These are phyloP conservation scores for Neosilurus hyrtlii DNA, from an alignment of 2,797 vertebrate genomes.

Conservation along the genomic window DNA sequence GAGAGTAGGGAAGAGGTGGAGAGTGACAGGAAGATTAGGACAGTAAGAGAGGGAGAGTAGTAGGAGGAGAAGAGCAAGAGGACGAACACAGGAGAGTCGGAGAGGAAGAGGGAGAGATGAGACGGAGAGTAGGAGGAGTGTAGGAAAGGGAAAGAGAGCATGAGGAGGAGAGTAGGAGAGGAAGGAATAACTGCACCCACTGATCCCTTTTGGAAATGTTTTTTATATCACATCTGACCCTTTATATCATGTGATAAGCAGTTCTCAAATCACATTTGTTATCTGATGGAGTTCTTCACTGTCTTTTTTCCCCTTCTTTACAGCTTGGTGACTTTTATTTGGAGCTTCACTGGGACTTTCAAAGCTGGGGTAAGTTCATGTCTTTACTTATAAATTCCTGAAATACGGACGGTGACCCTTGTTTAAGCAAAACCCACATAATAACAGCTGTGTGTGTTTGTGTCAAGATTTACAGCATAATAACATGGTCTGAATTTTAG, in stretches of 20 bases:
- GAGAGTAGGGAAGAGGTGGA: background rate
- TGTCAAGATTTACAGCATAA: slow-evolving; percentile 2
- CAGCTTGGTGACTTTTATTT: slow-evolving; percentile 98
- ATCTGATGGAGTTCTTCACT: background rate
- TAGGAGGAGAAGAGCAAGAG: background rate
- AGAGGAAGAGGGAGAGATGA: background rate
- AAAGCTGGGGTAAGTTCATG: slow-evolving; percentile 95
- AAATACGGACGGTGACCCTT: slow-evolving; percentile 2
- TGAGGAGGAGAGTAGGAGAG: no score
- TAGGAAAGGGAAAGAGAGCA: background rate
- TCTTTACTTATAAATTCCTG: slow-evolving; percentile 15
- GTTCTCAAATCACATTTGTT: background rate
- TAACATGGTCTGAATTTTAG: background rate
- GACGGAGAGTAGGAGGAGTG: background rate
- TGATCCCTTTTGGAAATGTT: background rate
- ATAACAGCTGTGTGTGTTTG: background rate
- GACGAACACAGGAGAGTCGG: background rate
- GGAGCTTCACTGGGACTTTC: slow-evolving; percentile 99
- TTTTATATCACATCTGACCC: slow-evolving; percentile 1
- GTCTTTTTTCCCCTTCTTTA: slow-evolving; percentile 50
- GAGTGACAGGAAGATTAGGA: background rate
- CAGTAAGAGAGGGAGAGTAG: no score
- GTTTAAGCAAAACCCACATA: slow-evolving; percentile 9
- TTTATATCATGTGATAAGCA: background rate
- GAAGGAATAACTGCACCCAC: background rate